Conservation (phyloP, 2,888 invertebrate genomes). For the Drosophila testacea region DNA sequence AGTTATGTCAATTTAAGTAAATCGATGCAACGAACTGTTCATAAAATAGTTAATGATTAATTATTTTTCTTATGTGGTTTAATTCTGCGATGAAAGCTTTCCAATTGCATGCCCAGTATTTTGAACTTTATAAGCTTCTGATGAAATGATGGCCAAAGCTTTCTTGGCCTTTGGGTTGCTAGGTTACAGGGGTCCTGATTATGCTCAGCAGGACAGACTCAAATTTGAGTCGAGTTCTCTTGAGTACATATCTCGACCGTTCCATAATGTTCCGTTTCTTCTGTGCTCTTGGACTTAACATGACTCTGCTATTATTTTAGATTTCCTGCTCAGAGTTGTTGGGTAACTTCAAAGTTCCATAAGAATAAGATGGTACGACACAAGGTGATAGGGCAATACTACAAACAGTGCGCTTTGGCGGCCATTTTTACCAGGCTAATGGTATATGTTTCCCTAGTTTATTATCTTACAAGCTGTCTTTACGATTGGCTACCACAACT, state of each 20-base stretch:
- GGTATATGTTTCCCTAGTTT: not conserved
- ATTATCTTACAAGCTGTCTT: not conserved
- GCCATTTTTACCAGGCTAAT: not conserved
- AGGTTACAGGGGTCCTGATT: constrained; percentile 34
- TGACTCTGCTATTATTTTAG: constrained; percentile 4
- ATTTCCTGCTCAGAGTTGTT: constrained; percentile 25
- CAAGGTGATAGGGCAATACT: not conserved
- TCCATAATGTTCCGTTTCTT: constrained; percentile 28
- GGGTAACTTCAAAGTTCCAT: constrained; percentile 39
- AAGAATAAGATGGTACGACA: constrained; percentile 4
- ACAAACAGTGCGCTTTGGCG: not conserved
- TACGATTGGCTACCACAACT: not conserved
- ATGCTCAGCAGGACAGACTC: constrained; percentile 36
- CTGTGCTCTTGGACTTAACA: constrained; percentile 14
- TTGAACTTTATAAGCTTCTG: constrained; percentile 30
- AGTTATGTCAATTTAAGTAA: constrained; percentile 42
- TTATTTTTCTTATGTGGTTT: constrained; percentile 22
- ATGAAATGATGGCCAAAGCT: constrained; percentile 1
- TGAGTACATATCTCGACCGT: constrained; percentile 5
- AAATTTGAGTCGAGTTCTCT: constrained; percentile 28
- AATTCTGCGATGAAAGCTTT: constrained; percentile 30
- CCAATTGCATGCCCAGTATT: constrained; percentile 19
- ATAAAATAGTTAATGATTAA: constrained; percentile 7
- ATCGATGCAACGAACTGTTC: constrained; percentile 50
- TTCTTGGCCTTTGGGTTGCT: constrained; percentile 30